phyloP scores from a whole-genome alignment of 2,888 invertebrate species.

The Clepsis dumicolana region DNA sequence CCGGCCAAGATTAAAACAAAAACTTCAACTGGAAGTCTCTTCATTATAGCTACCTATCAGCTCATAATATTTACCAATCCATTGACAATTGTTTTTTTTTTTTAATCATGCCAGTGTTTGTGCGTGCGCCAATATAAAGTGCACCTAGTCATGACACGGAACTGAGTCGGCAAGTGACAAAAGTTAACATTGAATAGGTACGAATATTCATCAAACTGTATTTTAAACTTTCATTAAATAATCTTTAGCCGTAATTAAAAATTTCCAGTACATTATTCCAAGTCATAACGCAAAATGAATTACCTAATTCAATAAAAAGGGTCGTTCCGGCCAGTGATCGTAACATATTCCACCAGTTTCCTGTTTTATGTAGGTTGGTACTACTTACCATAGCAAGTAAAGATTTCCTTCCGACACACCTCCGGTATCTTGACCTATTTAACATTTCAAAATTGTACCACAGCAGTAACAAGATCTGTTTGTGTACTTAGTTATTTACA shows the following conservation, averaged over 20 bases:
- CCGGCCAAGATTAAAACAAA: too few species aligned
- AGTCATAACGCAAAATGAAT: background rate
- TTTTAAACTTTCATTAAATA: background rate
- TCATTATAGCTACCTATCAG: too few species aligned
- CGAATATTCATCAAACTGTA: background rate
- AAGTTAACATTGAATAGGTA: background rate
- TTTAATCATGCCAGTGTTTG: too few species aligned
- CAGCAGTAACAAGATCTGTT: background rate
- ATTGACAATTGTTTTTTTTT: too few species aligned
- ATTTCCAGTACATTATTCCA: background rate
- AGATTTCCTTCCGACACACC: slow-evolving; percentile 29
- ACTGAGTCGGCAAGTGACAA: background rate
- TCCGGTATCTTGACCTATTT: slow-evolving; percentile 33
- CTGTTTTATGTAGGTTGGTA: slow-evolving; percentile 39
- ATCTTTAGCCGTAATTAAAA: background rate
- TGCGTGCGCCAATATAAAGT: background rate
- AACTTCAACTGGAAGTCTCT: too few species aligned
- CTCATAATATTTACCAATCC: too few species aligned
- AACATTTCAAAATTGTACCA: background rate
- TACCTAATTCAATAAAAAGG: slow-evolving; percentile 23
- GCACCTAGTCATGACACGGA: background rate
- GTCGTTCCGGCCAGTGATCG: slow-evolving; percentile 39
- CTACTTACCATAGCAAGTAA: slow-evolving; percentile 7
- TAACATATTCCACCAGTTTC: slow-evolving; percentile 29
- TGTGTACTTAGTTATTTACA: background rate